These are phyloP conservation scores for Geococcyx californianus DNA, from an alignment of 2,113 vertebrate species.

Conservation along the genomic window DNA sequence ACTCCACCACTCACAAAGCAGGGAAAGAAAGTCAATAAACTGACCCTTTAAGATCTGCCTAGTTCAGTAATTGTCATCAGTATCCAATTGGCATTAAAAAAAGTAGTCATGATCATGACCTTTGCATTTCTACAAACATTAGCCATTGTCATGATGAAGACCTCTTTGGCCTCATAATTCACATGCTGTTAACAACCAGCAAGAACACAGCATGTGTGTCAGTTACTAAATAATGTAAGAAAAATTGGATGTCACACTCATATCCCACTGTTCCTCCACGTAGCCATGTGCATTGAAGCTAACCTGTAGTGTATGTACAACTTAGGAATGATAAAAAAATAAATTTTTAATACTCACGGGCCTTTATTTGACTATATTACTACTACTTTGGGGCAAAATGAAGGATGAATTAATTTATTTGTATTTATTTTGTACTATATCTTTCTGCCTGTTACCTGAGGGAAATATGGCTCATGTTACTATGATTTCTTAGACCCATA, in stretches of 20 bases:
- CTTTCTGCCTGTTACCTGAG: not conserved
- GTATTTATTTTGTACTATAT: not conserved
- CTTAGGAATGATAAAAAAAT: not conserved
- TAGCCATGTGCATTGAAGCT: not conserved
- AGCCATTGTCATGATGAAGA: slow-evolving; percentile 49
- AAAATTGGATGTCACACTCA: slow-evolving; percentile 12
- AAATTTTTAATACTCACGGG: not conserved
- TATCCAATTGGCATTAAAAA: slow-evolving; percentile 23
- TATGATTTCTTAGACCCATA: not conserved
- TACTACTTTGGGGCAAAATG: not conserved
- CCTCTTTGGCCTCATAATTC: slow-evolving; percentile 59
- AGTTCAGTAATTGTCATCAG: not conserved
- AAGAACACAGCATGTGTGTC: slow-evolving; percentile 43
- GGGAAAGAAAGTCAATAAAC: slow-evolving; percentile 9
- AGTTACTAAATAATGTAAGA: slow-evolving; percentile 38
- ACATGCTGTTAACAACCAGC: slow-evolving; percentile 58
- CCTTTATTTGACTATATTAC: not conserved
- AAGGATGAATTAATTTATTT: not conserved
- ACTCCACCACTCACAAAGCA: not conserved
- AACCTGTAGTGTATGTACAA: not conserved
- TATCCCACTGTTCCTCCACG: not conserved
- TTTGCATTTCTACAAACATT: slow-evolving; percentile 54
- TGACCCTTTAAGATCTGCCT: not conserved
- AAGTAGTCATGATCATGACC: slow-evolving; percentile 47
- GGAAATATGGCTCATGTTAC: not conserved